phyloP scores from a whole-genome alignment of 2,113 vertebrate genomes.

The Cephalopholis sonnerati region DNA sequence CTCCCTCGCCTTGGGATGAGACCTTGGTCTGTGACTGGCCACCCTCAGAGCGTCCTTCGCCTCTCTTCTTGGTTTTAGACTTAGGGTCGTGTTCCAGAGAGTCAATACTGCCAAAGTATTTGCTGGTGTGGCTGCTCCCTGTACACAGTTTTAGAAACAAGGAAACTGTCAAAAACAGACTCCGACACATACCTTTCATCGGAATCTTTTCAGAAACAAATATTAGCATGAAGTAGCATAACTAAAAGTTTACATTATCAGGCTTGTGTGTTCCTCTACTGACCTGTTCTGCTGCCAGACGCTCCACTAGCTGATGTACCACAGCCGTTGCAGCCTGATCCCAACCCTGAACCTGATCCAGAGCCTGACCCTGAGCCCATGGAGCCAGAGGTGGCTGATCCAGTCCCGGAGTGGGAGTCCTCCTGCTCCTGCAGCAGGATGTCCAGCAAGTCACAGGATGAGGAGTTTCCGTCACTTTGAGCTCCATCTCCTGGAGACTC shows the following conservation, averaged over 20 bases:
- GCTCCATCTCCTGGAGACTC: slow-evolving; percentile 63
- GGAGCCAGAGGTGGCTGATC: slow-evolving; percentile 88
- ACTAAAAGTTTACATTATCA: neutral
- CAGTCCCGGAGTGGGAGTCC: slow-evolving; percentile 88
- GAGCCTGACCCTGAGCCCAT: slow-evolving; percentile 78
- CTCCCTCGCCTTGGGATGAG: slow-evolving; percentile 66
- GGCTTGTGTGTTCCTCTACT: neutral
- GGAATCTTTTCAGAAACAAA: neutral
- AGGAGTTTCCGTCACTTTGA: slow-evolving; percentile 87
- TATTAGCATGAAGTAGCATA: too few relatives aligned
- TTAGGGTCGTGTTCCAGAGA: slow-evolving; percentile 90
- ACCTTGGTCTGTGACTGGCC: slow-evolving; percentile 55
- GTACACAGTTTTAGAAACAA: neutral
- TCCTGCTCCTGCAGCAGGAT: slow-evolving; percentile 91
- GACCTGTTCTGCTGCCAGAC: slow-evolving; percentile 90
- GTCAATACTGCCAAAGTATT: slow-evolving; percentile 93
- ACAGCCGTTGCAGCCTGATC: slow-evolving; percentile 80
- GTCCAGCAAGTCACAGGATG: slow-evolving; percentile 90
- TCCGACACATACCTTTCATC: neutral
- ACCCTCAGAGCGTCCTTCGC: slow-evolving; percentile 43
- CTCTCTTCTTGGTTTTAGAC: slow-evolving; percentile 60
- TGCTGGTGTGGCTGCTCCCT: slow-evolving; percentile 93
- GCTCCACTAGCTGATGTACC: slow-evolving; percentile 76
- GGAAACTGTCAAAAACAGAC: neutral
- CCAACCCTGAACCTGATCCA: slow-evolving; percentile 80